Percentiles rank a stretch among this genome's conserved stretches.
Evolutionary conservation across 2,888 invertebrate genomes (phyloP).

Genomic region (Lepeophtheirus nordmannii): DNA sequence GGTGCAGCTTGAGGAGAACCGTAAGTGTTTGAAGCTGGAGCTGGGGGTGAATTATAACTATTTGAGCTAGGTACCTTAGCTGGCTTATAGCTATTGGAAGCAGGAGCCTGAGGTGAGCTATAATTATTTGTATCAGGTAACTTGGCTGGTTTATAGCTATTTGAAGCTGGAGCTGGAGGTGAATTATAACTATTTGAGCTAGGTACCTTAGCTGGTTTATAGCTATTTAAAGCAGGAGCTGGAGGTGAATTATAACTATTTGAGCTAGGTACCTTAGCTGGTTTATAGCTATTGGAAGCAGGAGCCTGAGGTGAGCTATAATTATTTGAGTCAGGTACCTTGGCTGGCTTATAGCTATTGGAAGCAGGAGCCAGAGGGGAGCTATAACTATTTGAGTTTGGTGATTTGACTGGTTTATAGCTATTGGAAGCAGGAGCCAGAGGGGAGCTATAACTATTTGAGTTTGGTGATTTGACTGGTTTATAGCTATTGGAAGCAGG

Average conservation of each 20-base stretch:
- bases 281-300: neutral
- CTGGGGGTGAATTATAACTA: neutral
- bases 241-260: neutral
- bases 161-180: neutral
- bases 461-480: neutral
- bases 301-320: neutral
- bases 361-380: neutral
- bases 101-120: neutral
- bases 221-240: neutral
- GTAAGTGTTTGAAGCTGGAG: neutral
- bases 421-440: neutral
- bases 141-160: neutral
- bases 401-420: neutral
- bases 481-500: neutral
- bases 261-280: neutral
- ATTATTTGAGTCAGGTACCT: neutral
- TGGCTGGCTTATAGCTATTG: neutral
- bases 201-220: neutral
- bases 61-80: neutral
- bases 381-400: neutral
- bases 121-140: neutral
- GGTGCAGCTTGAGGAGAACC: neutral
- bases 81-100: neutral
- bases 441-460: neutral
- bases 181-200: neutral